Evolutionary conservation across 92 coral and sea anemone genomes (phyloP), one percentile per base, ranked within the genome.

Genomic region (Paragorgia papillata): DNA sequence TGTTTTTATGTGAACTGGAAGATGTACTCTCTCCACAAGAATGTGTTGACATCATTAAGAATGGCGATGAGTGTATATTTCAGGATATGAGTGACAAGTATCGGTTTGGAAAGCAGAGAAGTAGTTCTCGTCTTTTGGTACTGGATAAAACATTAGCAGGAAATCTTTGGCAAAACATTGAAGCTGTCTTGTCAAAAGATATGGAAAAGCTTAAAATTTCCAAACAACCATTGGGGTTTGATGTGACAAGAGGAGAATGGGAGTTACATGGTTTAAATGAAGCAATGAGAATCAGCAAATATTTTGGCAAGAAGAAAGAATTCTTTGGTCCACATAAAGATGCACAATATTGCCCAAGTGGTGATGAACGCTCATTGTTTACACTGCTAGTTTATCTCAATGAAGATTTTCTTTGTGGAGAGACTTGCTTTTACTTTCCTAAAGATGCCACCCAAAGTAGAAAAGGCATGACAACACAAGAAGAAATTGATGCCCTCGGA

Each of bases 361-460:
- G 60, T 48, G 76, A 69, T 33, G 21, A 69, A 30, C 76, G 76
- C 10, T 69, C 76, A 29, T 12, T 69, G 30, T 24, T 69, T 29
- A 69, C 76, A 21, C 27, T 69, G 61, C 12, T 69, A 14, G 33
- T 69, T 30, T 69, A 69, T 21, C 61, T 69, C 12, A 69, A 68
- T 68, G 35, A 68, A 1, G 59, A 44, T n/a, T 68, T 68, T 40
- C 19, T 12, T 25, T 58, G 75, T n/a, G 75, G 75, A 2, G 40
- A 68, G 21, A 69, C 76, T 17, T 69, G 76, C 76, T 69, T 69
- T 69, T 69, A 69, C 50, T 69, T 69, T 50, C 76, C 76, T 18
- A 69, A 69, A 49, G 37, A 69, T 30, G 15, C 27, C 33, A 49
- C 43, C 1, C 41, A n/a, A 0, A 48, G 46, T 22, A 20, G 25